Evolutionary conservation across 2,888 invertebrate genomes (phyloP).

Genomic region (Limnephilus auricula): DNA sequence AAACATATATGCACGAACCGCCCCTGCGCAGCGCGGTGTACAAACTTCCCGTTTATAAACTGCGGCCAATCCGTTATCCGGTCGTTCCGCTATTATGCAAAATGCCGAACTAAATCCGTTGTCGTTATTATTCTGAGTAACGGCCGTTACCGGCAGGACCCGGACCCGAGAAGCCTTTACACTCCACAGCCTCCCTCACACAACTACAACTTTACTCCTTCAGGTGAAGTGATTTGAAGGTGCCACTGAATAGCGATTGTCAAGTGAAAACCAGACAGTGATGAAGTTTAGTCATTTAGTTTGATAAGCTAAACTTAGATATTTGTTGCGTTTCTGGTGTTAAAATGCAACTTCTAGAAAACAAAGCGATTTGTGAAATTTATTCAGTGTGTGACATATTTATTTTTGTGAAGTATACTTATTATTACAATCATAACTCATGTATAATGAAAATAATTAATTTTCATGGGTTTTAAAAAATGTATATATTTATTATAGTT

Average conservation of each 20-base stretch:
- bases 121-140: constrained; percentile 64
- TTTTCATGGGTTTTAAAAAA: no score
- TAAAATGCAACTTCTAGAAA: not conserved
- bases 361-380: not conserved
- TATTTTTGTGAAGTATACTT: no score
- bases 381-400: no score
- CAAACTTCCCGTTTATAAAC: constrained; percentile 64
- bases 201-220: constrained; percentile 14
- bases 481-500: no score
- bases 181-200: not conserved
- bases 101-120: constrained; percentile 58
- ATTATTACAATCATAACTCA: no score
- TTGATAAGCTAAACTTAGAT: not conserved
- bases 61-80: constrained; percentile 66
- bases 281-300: constrained; percentile 3
- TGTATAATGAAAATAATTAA: no score
- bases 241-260: constrained; percentile 26
- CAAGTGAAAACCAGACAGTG: constrained; percentile 6
- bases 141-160: constrained; percentile 59
- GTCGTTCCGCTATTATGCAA: constrained; percentile 60
- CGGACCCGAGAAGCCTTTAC: not conserved
- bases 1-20: constrained; percentile 3
- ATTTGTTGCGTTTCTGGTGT: not conserved
- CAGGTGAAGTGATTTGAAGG: constrained; percentile 61
- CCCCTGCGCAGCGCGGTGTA: not conserved